Evolutionary conservation across 2,797 vertebrate genomes (phyloP).

Genomic region (Sternarchorhynchus goeldii): DNA sequence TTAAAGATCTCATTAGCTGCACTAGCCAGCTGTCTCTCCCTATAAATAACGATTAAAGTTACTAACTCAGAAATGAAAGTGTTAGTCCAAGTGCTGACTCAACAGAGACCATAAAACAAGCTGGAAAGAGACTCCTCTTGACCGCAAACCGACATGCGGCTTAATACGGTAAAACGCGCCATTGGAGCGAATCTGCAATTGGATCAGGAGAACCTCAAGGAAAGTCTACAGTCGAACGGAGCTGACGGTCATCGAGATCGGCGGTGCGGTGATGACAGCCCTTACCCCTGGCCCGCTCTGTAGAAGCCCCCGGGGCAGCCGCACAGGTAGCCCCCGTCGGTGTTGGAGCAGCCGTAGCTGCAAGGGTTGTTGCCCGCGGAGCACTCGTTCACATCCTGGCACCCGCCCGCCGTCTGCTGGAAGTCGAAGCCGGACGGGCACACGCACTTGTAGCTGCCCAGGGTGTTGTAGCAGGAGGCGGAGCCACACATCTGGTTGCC

Average conservation of each 20-base stretch:
- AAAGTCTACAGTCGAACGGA: not conserved
- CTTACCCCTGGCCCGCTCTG: slow-evolving; percentile 91
- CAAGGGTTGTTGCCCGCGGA: slow-evolving; percentile 71
- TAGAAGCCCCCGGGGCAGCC: slow-evolving; percentile 87
- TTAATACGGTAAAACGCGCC: too few species aligned
- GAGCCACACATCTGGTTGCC: slow-evolving; percentile 74
- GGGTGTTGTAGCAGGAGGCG: slow-evolving; percentile 83
- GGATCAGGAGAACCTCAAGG: too few species aligned
- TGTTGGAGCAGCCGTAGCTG: slow-evolving; percentile 85
- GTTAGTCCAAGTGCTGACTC: too few species aligned
- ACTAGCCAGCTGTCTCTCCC: too few species aligned
- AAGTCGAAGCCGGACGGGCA: slow-evolving; percentile 84
- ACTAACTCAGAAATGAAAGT: too few species aligned
- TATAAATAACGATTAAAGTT: too few species aligned
- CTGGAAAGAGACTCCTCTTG: too few species aligned
- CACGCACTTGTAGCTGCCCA: slow-evolving; percentile 83
- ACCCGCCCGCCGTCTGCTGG: slow-evolving; percentile 73
- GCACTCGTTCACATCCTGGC: slow-evolving; percentile 85
- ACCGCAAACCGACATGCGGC: too few species aligned
- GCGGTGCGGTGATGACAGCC: not conserved
- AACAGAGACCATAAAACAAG: too few species aligned
- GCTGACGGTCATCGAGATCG: not conserved
- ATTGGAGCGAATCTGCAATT: too few species aligned
- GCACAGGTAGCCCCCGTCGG: slow-evolving; percentile 81
- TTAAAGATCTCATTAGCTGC: too few species aligned